Evolutionary conservation across 2,888 invertebrate species (phyloP).

Genomic region (Philaethria dido): DNA sequence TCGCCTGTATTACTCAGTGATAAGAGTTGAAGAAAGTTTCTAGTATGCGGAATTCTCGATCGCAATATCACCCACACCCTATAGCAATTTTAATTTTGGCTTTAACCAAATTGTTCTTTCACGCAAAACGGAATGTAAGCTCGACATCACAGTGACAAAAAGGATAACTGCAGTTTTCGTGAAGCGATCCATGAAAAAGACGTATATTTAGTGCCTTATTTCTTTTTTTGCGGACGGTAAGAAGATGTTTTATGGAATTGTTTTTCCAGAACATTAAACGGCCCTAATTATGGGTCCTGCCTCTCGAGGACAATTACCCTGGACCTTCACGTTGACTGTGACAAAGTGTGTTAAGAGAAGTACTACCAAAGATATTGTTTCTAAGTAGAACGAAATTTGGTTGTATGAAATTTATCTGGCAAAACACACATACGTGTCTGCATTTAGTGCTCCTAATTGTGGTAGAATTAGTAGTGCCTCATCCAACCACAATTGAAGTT

Average conservation of each 20-base stretch:
- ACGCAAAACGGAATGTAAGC: slow-evolving; percentile 64
- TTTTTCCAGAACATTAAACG: slow-evolving; percentile 80
- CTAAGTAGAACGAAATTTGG: slow-evolving; percentile 54
- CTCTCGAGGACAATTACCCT: slow-evolving; percentile 72
- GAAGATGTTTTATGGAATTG: slow-evolving; percentile 82
- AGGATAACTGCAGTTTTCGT: slow-evolving; percentile 61
- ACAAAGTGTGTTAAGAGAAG: slow-evolving; percentile 71
- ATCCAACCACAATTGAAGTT: slow-evolving; percentile 33
- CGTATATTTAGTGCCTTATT: slow-evolving; percentile 78
- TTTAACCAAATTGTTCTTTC: slow-evolving; percentile 65
- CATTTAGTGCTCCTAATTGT: slow-evolving; percentile 39
- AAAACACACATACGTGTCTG: slow-evolving; percentile 29
- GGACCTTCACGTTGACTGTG: slow-evolving; percentile 76
- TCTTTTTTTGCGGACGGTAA: slow-evolving; percentile 70
- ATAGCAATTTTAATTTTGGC: slow-evolving; percentile 66
- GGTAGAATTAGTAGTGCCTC: slow-evolving; percentile 37
- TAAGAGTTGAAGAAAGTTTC: slow-evolving; percentile 47
- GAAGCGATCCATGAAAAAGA: slow-evolving; percentile 69
- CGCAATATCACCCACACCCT: slow-evolving; percentile 58
- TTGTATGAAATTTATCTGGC: slow-evolving; percentile 38
- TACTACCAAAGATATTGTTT: slow-evolving; percentile 66
- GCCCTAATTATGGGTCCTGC: slow-evolving; percentile 75
- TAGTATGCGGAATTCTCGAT: slow-evolving; percentile 51
- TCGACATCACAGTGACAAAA: slow-evolving; percentile 48
- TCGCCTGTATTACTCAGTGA: slow-evolving; percentile 54